phyloP scores from a whole-genome alignment of 2,888 invertebrate genomes.

The Hypolimnas misippus region DNA sequence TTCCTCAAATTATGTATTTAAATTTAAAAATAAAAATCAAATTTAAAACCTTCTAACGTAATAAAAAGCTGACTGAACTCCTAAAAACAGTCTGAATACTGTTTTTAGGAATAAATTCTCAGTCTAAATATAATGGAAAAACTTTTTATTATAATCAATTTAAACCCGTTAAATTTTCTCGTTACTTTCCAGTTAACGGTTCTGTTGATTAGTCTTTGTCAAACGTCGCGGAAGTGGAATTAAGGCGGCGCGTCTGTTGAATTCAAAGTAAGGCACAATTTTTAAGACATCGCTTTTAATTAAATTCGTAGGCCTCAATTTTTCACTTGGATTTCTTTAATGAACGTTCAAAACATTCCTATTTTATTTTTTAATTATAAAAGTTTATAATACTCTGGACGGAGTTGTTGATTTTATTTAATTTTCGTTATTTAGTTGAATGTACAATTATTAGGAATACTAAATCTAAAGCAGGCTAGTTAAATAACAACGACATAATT shows the following conservation, averaged over 20 bases:
- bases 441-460: too few species aligned
- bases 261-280: conserved; percentile 31
- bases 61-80: too few species aligned
- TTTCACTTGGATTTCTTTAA: background rate
- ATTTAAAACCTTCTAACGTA: too few species aligned
- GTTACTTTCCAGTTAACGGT: background rate
- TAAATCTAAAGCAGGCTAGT: too few species aligned
- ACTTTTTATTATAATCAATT: background rate
- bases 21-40: too few species aligned
- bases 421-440: too few species aligned
- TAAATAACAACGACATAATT: too few species aligned
- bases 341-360: background rate
- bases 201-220: conserved; percentile 40
- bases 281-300: conserved; percentile 4
- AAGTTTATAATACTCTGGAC: background rate
- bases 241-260: conserved; percentile 17
- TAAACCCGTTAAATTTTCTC: background rate
- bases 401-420: too few species aligned
- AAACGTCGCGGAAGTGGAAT: conserved; percentile 51
- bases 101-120: background rate
- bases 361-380: background rate
- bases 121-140: too few species aligned
- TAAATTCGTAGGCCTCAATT: background rate
- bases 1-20: too few species aligned
- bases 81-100: background rate